Conservation (phyloP, 2,888 invertebrate genomes). For the Thereva nobilitata region DNA sequence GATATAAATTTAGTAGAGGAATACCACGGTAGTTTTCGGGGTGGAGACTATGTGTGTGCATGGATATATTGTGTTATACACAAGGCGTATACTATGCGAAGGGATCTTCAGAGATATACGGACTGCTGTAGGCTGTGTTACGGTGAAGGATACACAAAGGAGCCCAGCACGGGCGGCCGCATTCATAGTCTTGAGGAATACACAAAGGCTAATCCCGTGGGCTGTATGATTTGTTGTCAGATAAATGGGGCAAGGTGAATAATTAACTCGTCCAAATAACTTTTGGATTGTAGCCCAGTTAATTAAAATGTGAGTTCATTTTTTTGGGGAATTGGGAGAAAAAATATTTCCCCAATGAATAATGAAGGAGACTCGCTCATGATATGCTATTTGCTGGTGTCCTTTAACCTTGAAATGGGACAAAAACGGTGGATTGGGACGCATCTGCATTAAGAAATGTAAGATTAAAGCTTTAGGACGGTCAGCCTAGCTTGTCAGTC, state of each 20-base stretch:
- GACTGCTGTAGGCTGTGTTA: too few species aligned
- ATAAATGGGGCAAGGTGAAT: constrained; percentile 40
- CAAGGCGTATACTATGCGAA: too few species aligned
- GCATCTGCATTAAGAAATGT: too few species aligned
- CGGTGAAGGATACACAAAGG: constrained; percentile 11
- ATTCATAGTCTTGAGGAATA: constrained; percentile 29
- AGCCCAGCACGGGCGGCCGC: constrained; percentile 14
- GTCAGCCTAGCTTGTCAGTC: too few species aligned
- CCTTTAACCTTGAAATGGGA: too few species aligned
- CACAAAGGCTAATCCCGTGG: constrained; percentile 22
- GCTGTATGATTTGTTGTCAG: constrained; percentile 36
- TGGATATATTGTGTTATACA: too few species aligned
- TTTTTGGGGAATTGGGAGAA: background rate
- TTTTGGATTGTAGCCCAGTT: constrained; percentile 23
- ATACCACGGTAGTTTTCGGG: constrained; percentile 28
- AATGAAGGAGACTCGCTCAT: too few species aligned
- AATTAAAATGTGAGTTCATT: constrained; percentile 32
- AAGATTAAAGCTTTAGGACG: too few species aligned
- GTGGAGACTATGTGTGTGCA: background rate
- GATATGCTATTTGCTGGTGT: too few species aligned
- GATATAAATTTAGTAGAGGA: constrained; percentile 36
- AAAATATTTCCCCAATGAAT: too few species aligned
- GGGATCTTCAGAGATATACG: too few species aligned
- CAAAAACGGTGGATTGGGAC: too few species aligned
- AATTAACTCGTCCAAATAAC: constrained; percentile 37